A percentile compares a stretch with the other conserved stretches of the same genome.
Conservation (phyloP, 2,888 invertebrate genomes). For the Tetragnatha montana region DNA sequence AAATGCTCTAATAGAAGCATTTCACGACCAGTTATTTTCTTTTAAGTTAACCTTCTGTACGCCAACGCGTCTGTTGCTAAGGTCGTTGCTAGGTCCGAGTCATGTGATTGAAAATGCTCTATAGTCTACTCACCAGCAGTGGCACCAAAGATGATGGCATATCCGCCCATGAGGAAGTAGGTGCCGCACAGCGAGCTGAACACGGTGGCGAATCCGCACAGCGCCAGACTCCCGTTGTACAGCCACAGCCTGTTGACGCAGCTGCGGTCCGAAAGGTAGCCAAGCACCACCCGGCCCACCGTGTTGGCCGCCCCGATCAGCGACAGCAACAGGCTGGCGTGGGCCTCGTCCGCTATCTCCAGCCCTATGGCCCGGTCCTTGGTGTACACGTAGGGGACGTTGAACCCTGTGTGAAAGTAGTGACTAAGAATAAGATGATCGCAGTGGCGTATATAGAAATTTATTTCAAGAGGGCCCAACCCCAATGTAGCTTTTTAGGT, state of each 20-base stretch:
- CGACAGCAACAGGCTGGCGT: slow-evolving; percentile 84
- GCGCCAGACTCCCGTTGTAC: slow-evolving; percentile 90
- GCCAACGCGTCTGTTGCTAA: no score
- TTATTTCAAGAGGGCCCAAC: no score
- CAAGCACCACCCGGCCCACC: slow-evolving; percentile 90
- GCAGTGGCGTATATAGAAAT: no score
- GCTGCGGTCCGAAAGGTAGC: slow-evolving; percentile 87
- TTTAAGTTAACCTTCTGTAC: no score
- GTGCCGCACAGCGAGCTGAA: slow-evolving; percentile 85
- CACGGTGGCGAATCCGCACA: slow-evolving; percentile 91
- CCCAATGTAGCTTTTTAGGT: no score
- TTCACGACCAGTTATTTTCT: no score
- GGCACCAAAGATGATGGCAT: slow-evolving; percentile 89
- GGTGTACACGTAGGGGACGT: slow-evolving; percentile 92
- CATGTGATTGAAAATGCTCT: no score
- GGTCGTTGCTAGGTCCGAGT: no score
- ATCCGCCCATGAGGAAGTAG: slow-evolving; percentile 85
- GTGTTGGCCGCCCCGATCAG: slow-evolving; percentile 92
- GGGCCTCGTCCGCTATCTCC: slow-evolving; percentile 78
- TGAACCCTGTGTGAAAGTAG: no score
- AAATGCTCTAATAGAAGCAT: no score
- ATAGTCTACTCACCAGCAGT: slow-evolving; percentile 81
- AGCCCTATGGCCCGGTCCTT: slow-evolving; percentile 84
- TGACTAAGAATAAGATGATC: no score
- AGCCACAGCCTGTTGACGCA: slow-evolving; percentile 93